Percentiles rank a stretch among this genome's conserved stretches.
phyloP scores from a whole-genome alignment of 2,113 vertebrate species.

The Microtus oregoni region DNA sequence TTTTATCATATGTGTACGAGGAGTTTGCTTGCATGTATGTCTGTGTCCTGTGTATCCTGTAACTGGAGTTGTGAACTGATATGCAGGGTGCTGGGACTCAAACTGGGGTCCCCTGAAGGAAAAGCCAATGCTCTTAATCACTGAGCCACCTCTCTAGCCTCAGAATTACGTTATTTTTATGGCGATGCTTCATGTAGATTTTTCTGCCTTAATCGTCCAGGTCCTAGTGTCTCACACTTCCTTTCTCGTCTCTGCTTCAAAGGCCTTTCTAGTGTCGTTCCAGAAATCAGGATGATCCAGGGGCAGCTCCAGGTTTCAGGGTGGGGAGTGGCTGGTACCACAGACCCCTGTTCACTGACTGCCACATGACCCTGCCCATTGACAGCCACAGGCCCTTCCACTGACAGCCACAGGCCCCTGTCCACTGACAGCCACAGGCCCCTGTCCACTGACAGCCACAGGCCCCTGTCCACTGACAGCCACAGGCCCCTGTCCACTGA shows the following conservation, averaged over 20 bases:
- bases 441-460: no score
- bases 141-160: neutral
- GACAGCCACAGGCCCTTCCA: neutral
- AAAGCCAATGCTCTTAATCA: neutral
- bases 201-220: neutral
- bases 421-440: no score
- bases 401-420: no score
- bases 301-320: neutral
- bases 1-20: neutral
- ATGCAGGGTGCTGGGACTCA: neutral
- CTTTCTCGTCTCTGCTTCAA: neutral
- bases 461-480: no score
- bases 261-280: neutral
- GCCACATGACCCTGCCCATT: no score
- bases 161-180: conserved; percentile 31
- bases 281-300: neutral
- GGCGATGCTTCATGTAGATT: neutral
- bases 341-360: neutral
- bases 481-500: no score
- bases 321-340: accelerated
- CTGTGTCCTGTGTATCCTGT: neutral
- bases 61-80: neutral
- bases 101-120: neutral
- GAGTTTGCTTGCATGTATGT: no score
- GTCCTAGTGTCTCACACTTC: neutral